phyloP scores from a whole-genome alignment of 2,888 invertebrate species.

The Apodemia zela region DNA sequence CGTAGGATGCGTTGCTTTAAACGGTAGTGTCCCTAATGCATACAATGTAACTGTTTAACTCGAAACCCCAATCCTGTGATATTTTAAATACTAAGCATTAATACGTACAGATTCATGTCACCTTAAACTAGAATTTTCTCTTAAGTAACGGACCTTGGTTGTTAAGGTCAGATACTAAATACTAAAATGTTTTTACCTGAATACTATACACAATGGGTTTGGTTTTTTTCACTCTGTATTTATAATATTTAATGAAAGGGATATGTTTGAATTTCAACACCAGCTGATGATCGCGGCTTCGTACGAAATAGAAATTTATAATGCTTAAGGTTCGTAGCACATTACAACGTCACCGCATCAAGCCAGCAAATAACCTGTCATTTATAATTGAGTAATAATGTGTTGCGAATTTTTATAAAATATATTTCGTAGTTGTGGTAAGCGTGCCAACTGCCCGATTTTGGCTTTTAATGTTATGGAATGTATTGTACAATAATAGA shows the following conservation, averaged over 20 bases:
- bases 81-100: constrained; percentile 3
- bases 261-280: too few species aligned
- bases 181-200: neutral
- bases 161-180: neutral
- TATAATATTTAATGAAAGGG: neutral
- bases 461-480: too few species aligned
- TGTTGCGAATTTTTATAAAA: too few species aligned
- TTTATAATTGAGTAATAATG: too few species aligned
- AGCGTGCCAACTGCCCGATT: too few species aligned
- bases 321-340: too few species aligned
- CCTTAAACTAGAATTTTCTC: constrained; percentile 1
- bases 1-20: neutral
- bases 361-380: too few species aligned
- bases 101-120: neutral
- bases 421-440: too few species aligned
- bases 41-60: constrained; percentile 8
- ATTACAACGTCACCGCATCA: too few species aligned
- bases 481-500: too few species aligned
- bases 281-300: too few species aligned
- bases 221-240: neutral
- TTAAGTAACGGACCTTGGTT: neutral
- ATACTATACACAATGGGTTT: neutral
- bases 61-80: constrained; percentile 2
- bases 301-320: too few species aligned
- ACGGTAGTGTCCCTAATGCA: constrained; percentile 3